phyloP scores from a whole-genome alignment of 1,140 invertebrate species.

The Hyles euphorbiae region DNA sequence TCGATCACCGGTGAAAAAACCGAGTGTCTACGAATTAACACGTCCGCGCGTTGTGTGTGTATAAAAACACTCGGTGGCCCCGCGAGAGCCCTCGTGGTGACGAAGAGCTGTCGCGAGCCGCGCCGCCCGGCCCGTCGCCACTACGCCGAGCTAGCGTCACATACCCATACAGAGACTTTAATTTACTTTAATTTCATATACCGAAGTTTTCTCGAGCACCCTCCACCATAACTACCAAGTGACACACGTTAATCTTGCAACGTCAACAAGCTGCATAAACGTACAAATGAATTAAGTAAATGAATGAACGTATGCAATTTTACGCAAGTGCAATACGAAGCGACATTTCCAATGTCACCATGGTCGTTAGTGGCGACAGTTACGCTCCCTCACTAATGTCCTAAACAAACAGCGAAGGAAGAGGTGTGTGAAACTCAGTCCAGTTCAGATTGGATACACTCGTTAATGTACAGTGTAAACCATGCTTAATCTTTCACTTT shows the following conservation, averaged over 20 bases:
- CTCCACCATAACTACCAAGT: constrained; percentile 39
- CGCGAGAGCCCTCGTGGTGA: constrained; percentile 62
- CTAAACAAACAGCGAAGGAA: constrained; percentile 38
- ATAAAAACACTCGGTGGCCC: constrained; percentile 66
- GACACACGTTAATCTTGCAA: constrained; percentile 23
- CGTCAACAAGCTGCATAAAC: background rate
- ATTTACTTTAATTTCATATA: constrained; percentile 68
- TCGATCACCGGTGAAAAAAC: constrained; percentile 68
- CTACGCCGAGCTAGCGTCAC: constrained; percentile 45
- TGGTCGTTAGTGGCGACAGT: constrained; percentile 33
- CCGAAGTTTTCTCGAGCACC: constrained; percentile 36
- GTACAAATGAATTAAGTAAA: too few relatives aligned
- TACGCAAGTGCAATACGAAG: too few relatives aligned
- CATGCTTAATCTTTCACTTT: constrained; percentile 63
- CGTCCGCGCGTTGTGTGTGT: constrained; percentile 66
- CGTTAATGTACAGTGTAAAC: constrained; percentile 54
- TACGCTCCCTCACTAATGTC: constrained; percentile 42
- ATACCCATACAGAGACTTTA: constrained; percentile 62
- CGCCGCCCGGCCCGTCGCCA: constrained; percentile 33
- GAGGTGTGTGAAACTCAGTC: constrained; percentile 55
- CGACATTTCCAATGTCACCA: background rate
- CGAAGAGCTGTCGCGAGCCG: constrained; percentile 55
- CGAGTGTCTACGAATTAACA: constrained; percentile 73
- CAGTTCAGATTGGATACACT: constrained; percentile 48
- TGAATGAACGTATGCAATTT: too few relatives aligned